Evolutionary conservation across 2,888 invertebrate species (phyloP).

Genomic region (Scaeva pyrastri): DNA sequence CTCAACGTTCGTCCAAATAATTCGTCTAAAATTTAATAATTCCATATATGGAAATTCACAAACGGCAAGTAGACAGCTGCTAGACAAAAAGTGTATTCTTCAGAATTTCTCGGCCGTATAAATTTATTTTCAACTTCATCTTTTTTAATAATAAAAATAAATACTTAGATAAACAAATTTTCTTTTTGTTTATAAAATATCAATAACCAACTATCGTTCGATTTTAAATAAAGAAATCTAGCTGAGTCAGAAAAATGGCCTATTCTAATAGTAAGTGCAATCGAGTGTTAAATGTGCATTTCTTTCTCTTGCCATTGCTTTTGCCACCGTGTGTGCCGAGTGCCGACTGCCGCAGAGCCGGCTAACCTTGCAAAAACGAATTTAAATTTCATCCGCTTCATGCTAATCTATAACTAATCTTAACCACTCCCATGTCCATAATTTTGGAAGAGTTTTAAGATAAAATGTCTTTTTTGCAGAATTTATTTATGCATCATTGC

Average conservation of each 20-base stretch:
- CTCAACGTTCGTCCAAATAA: conserved; percentile 56
- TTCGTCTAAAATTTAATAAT: conserved; percentile 64
- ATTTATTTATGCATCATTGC: conserved; percentile 96
- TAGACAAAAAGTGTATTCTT: conserved; percentile 62
- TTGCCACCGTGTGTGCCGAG: conserved; percentile 25
- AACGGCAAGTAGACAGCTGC: conserved; percentile 71
- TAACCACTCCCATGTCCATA: conserved; percentile 69
- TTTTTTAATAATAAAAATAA: conserved; percentile 20
- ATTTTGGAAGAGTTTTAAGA: no score
- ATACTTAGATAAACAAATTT: conserved; percentile 22
- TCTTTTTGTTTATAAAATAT: not conserved
- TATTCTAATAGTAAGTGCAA: conserved; percentile 74
- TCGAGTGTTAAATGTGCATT: conserved; percentile 41
- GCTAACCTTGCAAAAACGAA: conserved; percentile 43
- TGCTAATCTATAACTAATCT: conserved; percentile 10
- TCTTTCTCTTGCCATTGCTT: not conserved
- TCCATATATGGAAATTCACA: conserved; percentile 75
- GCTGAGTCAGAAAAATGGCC: conserved; percentile 53
- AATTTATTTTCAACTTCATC: conserved; percentile 36
- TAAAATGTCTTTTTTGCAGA: conserved; percentile 85
- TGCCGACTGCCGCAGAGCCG: conserved; percentile 39
- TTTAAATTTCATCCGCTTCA: conserved; percentile 4
- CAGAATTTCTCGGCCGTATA: conserved; percentile 51
- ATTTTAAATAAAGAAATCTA: conserved; percentile 14
- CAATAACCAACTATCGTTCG: not conserved